Evolutionary conservation across 2,113 vertebrate species (phyloP).

Genomic region (Boleophthalmus pectinirostris): DNA sequence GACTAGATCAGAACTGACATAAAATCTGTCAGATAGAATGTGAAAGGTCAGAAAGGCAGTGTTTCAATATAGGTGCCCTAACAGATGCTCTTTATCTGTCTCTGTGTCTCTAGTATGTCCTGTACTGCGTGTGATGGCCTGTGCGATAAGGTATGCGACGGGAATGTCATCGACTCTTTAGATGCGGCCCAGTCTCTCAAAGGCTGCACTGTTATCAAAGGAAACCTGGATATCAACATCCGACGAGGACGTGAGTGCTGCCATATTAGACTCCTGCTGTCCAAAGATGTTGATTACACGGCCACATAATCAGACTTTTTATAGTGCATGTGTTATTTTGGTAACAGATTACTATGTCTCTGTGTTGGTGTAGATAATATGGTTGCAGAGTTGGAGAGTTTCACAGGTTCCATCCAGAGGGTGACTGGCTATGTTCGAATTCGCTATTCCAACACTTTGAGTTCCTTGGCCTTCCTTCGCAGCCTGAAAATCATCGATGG

Average conservation of each 20-base stretch:
- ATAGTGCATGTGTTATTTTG: neutral
- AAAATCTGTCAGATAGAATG: conserved; percentile 12
- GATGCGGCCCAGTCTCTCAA: conserved; percentile 92
- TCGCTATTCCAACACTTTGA: conserved; percentile 89
- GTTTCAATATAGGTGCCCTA: neutral
- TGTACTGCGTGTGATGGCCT: conserved; percentile 92
- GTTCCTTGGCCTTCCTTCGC: conserved; percentile 93
- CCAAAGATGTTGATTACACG: neutral
- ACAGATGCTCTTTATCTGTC: neutral
- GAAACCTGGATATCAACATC: conserved; percentile 96
- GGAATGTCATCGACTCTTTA: conserved; percentile 92
- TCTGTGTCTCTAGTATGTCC: conserved; percentile 84
- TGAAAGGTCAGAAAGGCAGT: conserved; percentile 5
- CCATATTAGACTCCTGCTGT: neutral
- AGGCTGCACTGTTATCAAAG: conserved; percentile 94
- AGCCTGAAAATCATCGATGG: conserved; percentile 90
- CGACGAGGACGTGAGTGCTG: conserved; percentile 93
- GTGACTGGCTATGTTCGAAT: conserved; percentile 94
- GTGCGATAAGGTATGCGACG: conserved; percentile 93
- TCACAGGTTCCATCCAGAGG: conserved; percentile 93
- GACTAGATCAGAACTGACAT: neutral
- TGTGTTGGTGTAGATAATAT: conserved; percentile 84
- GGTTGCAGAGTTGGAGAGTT: conserved; percentile 94
- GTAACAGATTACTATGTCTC: conserved; percentile 14
- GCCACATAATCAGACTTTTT: neutral